phyloP scores from a whole-genome alignment of 1,140 invertebrate species.

The Hylaeus anthracinus region DNA sequence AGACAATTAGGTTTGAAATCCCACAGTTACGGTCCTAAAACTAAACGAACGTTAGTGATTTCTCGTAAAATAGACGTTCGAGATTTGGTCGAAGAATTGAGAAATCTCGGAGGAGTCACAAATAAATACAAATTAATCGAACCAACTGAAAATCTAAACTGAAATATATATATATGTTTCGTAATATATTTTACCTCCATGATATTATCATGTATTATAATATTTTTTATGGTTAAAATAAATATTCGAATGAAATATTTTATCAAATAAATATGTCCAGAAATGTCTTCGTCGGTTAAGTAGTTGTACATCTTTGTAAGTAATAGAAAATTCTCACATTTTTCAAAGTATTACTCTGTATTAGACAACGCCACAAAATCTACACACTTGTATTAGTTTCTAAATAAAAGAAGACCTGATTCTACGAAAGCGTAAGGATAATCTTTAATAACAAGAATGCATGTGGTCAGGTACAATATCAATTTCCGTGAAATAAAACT shows the following conservation, averaged over 20 bases:
- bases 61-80: constrained; percentile 70
- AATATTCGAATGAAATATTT: not conserved
- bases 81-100: constrained; percentile 69
- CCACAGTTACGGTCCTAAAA: constrained; percentile 70
- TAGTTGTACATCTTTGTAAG: not conserved
- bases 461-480: constrained; percentile 25
- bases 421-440: not conserved
- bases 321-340: not conserved
- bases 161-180: not conserved
- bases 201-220: not conserved
- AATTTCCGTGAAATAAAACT: constrained; percentile 50
- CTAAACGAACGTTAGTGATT: constrained; percentile 69
- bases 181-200: not conserved
- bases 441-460: constrained; percentile 8
- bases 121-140: constrained; percentile 74
- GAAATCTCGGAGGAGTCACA: constrained; percentile 67
- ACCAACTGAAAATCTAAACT: constrained; percentile 52
- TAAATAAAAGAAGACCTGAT: not conserved
- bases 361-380: not conserved
- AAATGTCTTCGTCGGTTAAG: not conserved
- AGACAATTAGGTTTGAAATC: constrained; percentile 75
- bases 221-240: not conserved
- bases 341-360: not conserved
- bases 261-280: not conserved
- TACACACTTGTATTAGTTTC: too few species aligned